These are phyloP conservation scores for Argynnis bischoffii DNA, from an alignment of 2,888 invertebrate genomes.

Conservation along the genomic window DNA sequence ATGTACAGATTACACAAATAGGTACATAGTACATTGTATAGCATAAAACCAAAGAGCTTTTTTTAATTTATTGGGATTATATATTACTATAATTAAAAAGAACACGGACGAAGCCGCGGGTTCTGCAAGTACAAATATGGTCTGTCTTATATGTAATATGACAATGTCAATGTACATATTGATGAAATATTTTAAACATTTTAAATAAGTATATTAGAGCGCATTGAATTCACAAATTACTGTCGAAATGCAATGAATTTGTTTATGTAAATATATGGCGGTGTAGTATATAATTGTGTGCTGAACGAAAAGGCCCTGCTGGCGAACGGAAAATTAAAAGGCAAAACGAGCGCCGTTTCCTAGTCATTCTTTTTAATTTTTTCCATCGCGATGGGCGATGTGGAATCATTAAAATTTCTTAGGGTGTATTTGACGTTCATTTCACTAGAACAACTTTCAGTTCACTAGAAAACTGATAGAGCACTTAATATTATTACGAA, in stretches of 20 bases:
- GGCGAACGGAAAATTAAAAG: slow-evolving; percentile 79
- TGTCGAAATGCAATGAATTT: neutral
- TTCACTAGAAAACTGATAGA: neutral
- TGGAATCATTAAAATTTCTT: slow-evolving; percentile 75
- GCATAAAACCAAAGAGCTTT: too few relatives aligned
- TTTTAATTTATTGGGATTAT: too few relatives aligned
- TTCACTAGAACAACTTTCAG: too few relatives aligned
- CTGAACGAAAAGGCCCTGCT: slow-evolving; percentile 48
- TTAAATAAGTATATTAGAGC: neutral
- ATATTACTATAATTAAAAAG: too few relatives aligned
- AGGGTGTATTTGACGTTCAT: slow-evolving; percentile 32
- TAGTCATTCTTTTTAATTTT: slow-evolving; percentile 76
- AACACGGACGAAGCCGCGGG: too few relatives aligned
- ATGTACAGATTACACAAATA: too few relatives aligned
- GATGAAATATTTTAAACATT: neutral
- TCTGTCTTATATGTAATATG: too few relatives aligned
- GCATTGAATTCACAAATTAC: slow-evolving; percentile 22
- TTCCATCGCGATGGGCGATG: slow-evolving; percentile 58
- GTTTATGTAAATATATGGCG: slow-evolving; percentile 8
- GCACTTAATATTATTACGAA: neutral
- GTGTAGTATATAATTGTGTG: slow-evolving; percentile 33
- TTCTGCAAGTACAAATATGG: too few relatives aligned
- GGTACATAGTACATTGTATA: too few relatives aligned
- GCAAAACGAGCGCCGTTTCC: slow-evolving; percentile 65
- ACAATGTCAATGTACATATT: too few relatives aligned